Conservation (phyloP, 1,140 invertebrate genomes). For the Nebria ingens region DNA sequence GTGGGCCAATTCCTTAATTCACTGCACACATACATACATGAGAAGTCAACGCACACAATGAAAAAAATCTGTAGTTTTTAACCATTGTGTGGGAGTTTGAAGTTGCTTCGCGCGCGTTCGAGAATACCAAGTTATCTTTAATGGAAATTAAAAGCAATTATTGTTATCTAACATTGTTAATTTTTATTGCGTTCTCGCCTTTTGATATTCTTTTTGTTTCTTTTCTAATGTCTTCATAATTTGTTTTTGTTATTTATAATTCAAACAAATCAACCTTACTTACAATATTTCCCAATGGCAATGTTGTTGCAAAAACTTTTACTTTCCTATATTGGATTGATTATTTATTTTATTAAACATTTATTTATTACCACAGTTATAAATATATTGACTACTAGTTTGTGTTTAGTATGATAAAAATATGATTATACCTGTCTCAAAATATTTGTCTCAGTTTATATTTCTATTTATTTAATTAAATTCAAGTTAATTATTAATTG, state of each 20-base stretch:
- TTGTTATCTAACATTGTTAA: slow-evolving; percentile 2
- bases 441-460: not conserved
- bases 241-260: not conserved
- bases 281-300: not conserved
- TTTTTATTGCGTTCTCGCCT: slow-evolving; percentile 5
- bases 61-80: not conserved
- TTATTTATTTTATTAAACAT: not conserved
- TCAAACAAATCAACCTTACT: not conserved
- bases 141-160: slow-evolving; percentile 1
- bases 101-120: not conserved
- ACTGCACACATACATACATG: too few species aligned
- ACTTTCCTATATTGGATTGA: too few species aligned
- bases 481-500: not conserved
- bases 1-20: not conserved
- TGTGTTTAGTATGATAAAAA: not conserved
- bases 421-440: not conserved
- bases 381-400: not conserved
- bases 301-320: too few species aligned
- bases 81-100: not conserved
- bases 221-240: not conserved
- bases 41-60: too few species aligned
- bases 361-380: too few species aligned
- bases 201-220: not conserved
- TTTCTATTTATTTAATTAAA: not conserved
- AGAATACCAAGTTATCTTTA: not conserved